Evolutionary conservation across 2,797 vertebrate genomes (phyloP).

Genomic region (Xiphorhynchus erythropygius): DNA sequence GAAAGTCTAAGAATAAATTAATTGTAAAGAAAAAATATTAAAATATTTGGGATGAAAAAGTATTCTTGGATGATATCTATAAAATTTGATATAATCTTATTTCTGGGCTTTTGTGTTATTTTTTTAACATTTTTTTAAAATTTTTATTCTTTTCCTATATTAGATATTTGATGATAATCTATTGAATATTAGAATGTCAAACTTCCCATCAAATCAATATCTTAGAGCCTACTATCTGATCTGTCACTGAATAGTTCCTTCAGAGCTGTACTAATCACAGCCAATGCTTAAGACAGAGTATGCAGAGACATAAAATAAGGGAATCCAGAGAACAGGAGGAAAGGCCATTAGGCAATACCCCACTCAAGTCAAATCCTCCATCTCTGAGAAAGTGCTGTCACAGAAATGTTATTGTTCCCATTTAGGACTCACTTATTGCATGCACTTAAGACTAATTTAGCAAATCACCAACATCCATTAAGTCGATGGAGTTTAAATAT

Average conservation of each 20-base stretch:
- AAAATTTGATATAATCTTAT: not conserved
- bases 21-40: not conserved
- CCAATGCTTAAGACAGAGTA: not conserved
- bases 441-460: constrained; percentile 30
- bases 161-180: not conserved
- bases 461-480: constrained; percentile 7
- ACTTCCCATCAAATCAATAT: not conserved
- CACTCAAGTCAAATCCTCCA: not conserved
- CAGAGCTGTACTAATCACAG: not conserved
- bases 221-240: not conserved
- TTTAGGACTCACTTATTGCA: not conserved
- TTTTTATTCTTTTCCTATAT: not conserved
- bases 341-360: not conserved
- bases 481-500: constrained; percentile 13
- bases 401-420: not conserved
- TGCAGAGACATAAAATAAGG: not conserved
- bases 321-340: not conserved
- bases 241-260: not conserved
- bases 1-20: not conserved
- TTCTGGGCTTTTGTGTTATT: not conserved
- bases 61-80: not conserved
- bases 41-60: not conserved
- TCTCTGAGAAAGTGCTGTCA: not conserved
- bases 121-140: not conserved
- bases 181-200: not conserved